Percentiles rank a stretch among this genome's conserved stretches.
Evolutionary conservation across 2,888 invertebrate species (phyloP).

Genomic region (Parnassius mnemosyne): DNA sequence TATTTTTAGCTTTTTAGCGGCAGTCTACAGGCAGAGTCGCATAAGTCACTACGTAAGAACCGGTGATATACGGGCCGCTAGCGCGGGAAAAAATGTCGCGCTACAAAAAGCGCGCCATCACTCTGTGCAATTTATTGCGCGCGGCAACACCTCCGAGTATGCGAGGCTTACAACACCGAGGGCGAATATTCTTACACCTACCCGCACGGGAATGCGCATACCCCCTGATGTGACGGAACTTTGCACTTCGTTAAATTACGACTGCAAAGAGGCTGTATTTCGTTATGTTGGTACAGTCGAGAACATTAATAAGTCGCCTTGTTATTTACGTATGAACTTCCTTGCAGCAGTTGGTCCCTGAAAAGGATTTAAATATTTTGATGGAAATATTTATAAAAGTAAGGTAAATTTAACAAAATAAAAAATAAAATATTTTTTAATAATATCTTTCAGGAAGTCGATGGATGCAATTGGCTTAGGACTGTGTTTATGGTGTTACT

Average conservation of each 20-base stretch:
- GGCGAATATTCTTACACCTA: constrained; percentile 67
- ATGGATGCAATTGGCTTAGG: no score
- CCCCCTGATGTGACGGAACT: constrained; percentile 78
- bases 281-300: constrained; percentile 27
- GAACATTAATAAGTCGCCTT: constrained; percentile 32
- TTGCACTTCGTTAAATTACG: constrained; percentile 78
- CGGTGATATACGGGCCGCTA: constrained; percentile 73
- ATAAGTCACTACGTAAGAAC: constrained; percentile 61
- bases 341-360: not conserved
- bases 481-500: no score
- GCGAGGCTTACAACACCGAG: constrained; percentile 56
- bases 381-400: no score
- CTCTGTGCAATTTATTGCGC: constrained; percentile 72
- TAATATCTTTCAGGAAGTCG: no score
- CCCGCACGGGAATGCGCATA: constrained; percentile 58
- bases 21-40: constrained; percentile 47
- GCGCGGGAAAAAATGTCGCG: constrained; percentile 79
- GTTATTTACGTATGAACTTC: constrained; percentile 16
- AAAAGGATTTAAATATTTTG: not conserved
- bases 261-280: constrained; percentile 53
- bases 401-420: no score
- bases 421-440: no score
- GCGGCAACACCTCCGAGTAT: constrained; percentile 68
- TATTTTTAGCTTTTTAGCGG: constrained; percentile 43
- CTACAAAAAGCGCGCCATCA: constrained; percentile 73